Evolutionary conservation across 1,140 invertebrate species (phyloP).

Genomic region (Drosophila bipectinata): DNA sequence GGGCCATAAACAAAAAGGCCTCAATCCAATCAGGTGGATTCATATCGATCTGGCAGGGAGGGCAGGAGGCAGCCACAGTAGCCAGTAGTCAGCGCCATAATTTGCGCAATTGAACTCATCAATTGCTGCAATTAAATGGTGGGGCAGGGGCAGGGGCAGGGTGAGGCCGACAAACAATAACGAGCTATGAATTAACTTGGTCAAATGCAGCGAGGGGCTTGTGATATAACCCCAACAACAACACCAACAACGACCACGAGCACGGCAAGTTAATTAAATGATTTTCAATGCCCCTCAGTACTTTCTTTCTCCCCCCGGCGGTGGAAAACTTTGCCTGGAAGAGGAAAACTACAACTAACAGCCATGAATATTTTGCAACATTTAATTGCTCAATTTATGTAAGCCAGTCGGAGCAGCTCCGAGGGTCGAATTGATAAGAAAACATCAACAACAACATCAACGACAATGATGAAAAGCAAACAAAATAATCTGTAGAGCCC

Average conservation of each 20-base stretch:
- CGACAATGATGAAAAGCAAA: conserved; percentile 19
- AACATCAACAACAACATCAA: conserved; percentile 13
- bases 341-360: conserved; percentile 35
- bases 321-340: conserved; percentile 21
- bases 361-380: conserved; percentile 39
- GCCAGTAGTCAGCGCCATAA: conserved; percentile 69
- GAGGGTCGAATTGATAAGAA: conserved; percentile 56
- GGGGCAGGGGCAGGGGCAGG: no score
- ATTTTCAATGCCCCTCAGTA: conserved; percentile 64
- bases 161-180: conserved; percentile 11
- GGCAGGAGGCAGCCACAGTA: conserved; percentile 14
- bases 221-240: conserved; percentile 64
- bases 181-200: conserved; percentile 68
- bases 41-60: conserved; percentile 21
- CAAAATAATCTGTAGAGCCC: conserved; percentile 47
- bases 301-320: no score
- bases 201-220: conserved; percentile 43
- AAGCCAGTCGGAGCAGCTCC: conserved; percentile 19
- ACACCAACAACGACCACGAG: conserved; percentile 18
- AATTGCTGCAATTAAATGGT: conserved; percentile 77
- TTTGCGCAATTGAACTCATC: conserved; percentile 80
- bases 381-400: conserved; percentile 52
- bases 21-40: conserved; percentile 22
- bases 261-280: conserved; percentile 72
- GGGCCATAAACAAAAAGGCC: conserved; percentile 27